Percentiles rank a stretch among this genome's conserved stretches.
Evolutionary conservation across 2,888 invertebrate species (phyloP).

Genomic region (Scaptomyza polygonia): DNA sequence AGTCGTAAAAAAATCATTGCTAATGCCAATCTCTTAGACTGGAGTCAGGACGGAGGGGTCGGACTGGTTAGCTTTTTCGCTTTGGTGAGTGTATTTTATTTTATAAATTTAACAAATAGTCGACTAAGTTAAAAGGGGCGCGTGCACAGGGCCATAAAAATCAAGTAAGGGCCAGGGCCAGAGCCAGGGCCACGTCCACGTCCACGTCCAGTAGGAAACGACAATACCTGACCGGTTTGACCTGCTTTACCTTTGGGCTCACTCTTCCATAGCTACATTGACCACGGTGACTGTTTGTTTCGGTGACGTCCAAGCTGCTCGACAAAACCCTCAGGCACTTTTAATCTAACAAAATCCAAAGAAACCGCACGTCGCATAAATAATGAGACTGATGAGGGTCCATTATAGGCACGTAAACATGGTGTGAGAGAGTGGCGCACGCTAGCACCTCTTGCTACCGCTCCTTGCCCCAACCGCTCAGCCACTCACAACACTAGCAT

Average conservation of each 20-base stretch:
- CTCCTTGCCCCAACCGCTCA: background rate
- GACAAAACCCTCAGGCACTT: slow-evolving; percentile 79
- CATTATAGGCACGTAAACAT: slow-evolving; percentile 78
- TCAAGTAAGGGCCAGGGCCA: slow-evolving; percentile 27
- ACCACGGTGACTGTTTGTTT: slow-evolving; percentile 72
- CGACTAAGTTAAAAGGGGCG: slow-evolving; percentile 72
- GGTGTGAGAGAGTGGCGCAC: slow-evolving; percentile 44
- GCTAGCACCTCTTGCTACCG: slow-evolving; percentile 18
- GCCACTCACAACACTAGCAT: background rate
- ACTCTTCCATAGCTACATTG: slow-evolving; percentile 51
- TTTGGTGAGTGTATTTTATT: slow-evolving; percentile 59
- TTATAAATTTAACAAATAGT: slow-evolving; percentile 80
- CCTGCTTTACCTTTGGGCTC: slow-evolving; percentile 68
- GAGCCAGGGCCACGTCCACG: slow-evolving; percentile 32
- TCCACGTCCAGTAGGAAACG: slow-evolving; percentile 44
- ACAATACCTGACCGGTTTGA: slow-evolving; percentile 77
- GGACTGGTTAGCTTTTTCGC: slow-evolving; percentile 30
- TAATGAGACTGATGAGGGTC: slow-evolving; percentile 81
- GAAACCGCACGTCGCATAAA: slow-evolving; percentile 82
- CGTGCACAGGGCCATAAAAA: slow-evolving; percentile 69
- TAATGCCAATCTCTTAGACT: slow-evolving; percentile 77
- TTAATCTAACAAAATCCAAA: slow-evolving; percentile 81
- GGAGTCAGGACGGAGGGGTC: slow-evolving; percentile 10
- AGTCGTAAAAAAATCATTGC: slow-evolving; percentile 69
- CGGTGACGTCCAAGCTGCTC: slow-evolving; percentile 62